Conservation (phyloP, 1,140 invertebrate species). For the Lepidurus apus region DNA sequence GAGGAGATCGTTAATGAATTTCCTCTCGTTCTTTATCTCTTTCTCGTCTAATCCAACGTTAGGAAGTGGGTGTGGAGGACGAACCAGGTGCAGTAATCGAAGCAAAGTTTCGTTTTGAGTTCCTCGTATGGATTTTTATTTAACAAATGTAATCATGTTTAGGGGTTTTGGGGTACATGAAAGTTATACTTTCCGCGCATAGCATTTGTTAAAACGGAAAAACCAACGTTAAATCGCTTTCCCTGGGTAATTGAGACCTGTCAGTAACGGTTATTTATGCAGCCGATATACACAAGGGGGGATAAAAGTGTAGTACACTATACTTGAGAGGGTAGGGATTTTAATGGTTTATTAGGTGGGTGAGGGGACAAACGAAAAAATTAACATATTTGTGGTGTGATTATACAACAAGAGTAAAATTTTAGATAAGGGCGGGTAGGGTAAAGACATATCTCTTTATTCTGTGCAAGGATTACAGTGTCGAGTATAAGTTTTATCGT, state of each 20-base stretch:
- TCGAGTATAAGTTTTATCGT: not conserved
- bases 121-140: not conserved
- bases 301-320: not conserved
- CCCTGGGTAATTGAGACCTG: not conserved
- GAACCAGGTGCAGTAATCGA: conserved; percentile 3
- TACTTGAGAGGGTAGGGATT: not conserved
- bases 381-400: not conserved
- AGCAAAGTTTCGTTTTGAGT: not conserved
- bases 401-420: conserved; percentile 20
- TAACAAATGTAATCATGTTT: conserved; percentile 2
- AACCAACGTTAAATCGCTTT: not conserved
- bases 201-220: not conserved
- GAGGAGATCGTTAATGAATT: not conserved
- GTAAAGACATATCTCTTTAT: conserved; percentile 12
- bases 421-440: not conserved
- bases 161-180: not conserved
- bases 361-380: not conserved
- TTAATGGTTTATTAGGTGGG: not conserved
- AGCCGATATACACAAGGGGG: not conserved
- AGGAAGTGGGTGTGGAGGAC: not conserved
- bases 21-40: not conserved
- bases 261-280: conserved; percentile 5
- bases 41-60: not conserved
- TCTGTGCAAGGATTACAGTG: conserved; percentile 15
- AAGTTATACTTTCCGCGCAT: not conserved